These are phyloP conservation scores for Lateolabrax maculatus DNA, from an alignment of 2,797 vertebrate species.

Conservation along the genomic window DNA sequence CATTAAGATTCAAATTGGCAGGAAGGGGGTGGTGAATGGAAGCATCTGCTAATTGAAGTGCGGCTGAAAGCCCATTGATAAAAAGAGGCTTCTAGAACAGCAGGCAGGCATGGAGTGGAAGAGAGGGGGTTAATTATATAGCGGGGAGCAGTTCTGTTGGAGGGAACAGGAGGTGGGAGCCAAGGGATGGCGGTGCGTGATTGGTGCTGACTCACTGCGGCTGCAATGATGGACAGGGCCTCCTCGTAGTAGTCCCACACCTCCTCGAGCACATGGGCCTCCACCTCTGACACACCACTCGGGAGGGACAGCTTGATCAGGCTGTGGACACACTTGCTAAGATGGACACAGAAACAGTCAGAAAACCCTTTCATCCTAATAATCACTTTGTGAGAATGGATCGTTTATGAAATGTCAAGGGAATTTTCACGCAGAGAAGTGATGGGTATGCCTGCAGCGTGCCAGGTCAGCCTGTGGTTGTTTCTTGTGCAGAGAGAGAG, in stretches of 20 bases:
- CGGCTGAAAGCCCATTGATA: constrained; percentile 86
- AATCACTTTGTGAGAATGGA: neutral
- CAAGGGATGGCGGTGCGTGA: constrained; percentile 62
- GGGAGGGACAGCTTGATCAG: constrained; percentile 93
- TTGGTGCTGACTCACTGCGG: constrained; percentile 88
- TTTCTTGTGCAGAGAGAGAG: constrained; percentile 88
- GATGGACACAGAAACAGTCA: constrained; percentile 38
- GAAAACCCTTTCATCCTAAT: constrained; percentile 5
- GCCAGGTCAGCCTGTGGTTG: constrained; percentile 82
- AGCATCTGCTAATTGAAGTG: constrained; percentile 88
- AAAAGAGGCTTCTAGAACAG: constrained; percentile 79
- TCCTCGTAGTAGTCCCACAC: constrained; percentile 92
- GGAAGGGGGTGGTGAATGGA: constrained; percentile 86
- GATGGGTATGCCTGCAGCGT: constrained; percentile 87
- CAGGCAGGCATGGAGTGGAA: constrained; percentile 68
- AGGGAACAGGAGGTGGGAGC: constrained; percentile 69
- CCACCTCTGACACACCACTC: constrained; percentile 82
- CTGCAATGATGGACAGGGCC: constrained; percentile 86
- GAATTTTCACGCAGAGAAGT: constrained; percentile 23
- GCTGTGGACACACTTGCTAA: constrained; percentile 91
- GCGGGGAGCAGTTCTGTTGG: constrained; percentile 60
- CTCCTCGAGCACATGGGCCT: constrained; percentile 87
- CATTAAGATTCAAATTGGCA: constrained; percentile 86
- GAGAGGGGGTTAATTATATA: constrained; percentile 82
- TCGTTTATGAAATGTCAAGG: constrained; percentile 7